Evolutionary conservation across 1,140 invertebrate genomes (phyloP).

Genomic region (Drosophila ficusphila): DNA sequence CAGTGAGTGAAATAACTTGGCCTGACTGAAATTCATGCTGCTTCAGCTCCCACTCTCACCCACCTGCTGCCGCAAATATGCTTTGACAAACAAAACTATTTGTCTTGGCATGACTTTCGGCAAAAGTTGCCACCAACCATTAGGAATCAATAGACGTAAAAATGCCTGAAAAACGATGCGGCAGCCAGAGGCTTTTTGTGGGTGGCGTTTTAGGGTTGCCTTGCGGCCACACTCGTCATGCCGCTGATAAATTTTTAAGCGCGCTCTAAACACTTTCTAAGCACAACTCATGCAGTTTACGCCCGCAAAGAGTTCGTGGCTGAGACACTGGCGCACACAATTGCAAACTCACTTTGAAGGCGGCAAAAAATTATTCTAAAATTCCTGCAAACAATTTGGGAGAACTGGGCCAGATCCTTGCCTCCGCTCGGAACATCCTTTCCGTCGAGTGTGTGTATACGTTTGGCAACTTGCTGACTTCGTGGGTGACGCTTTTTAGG

Average conservation of each 20-base stretch:
- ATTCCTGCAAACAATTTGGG: slow-evolving; percentile 76
- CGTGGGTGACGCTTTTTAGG: slow-evolving; percentile 66
- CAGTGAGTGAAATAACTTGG: slow-evolving; percentile 50
- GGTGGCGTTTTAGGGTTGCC: slow-evolving; percentile 17
- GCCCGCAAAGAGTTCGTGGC: slow-evolving; percentile 48
- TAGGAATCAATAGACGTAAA: slow-evolving; percentile 75
- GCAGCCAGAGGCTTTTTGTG: slow-evolving; percentile 23
- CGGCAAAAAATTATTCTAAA: slow-evolving; percentile 74
- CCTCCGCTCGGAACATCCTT: slow-evolving; percentile 26
- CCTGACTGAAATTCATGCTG: slow-evolving; percentile 8
- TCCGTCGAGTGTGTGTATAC: slow-evolving; percentile 13
- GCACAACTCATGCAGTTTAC: slow-evolving; percentile 78
- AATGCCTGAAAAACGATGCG: slow-evolving; percentile 68
- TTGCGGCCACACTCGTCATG: slow-evolving; percentile 76
- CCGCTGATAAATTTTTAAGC: slow-evolving; percentile 78
- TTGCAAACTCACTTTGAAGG: slow-evolving; percentile 44
- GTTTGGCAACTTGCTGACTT: slow-evolving; percentile 73
- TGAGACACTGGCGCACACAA: slow-evolving; percentile 33
- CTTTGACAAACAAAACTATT: slow-evolving; percentile 78
- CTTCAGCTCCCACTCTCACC: neutral
- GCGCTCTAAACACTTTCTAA: slow-evolving; percentile 77
- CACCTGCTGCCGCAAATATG: slow-evolving; percentile 61
- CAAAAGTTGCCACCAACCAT: slow-evolving; percentile 52
- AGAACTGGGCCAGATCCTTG: slow-evolving; percentile 37
- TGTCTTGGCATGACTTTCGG: slow-evolving; percentile 69